Conservation (phyloP, 2,797 vertebrate species). For the Poecile montanus region DNA sequence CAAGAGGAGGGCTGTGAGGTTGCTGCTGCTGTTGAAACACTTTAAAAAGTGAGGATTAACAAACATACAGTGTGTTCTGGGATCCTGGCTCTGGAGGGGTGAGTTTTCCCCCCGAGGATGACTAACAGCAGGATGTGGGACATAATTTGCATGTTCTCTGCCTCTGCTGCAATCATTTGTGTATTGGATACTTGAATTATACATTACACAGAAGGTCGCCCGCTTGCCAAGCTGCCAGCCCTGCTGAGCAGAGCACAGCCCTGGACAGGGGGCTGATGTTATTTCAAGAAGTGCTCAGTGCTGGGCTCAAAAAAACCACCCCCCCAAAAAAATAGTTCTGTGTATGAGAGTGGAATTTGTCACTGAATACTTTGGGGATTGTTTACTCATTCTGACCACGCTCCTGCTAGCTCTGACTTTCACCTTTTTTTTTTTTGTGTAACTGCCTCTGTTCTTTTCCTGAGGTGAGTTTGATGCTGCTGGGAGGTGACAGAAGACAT, state of each 20-base stretch:
- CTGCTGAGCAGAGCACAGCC: background rate
- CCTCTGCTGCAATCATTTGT: slow-evolving; percentile 62
- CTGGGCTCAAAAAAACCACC: background rate
- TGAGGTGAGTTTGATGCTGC: background rate
- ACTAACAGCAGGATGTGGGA: slow-evolving; percentile 70
- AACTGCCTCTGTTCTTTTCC: background rate
- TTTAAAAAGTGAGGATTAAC: slow-evolving; percentile 41
- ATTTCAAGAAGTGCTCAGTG: background rate
- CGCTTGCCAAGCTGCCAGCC: slow-evolving; percentile 46
- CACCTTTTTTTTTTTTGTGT: background rate
- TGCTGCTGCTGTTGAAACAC: slow-evolving; percentile 36
- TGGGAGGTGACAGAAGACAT: background rate
- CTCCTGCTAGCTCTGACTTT: background rate
- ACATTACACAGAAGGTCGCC: slow-evolving; percentile 51
- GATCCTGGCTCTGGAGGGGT: slow-evolving; percentile 36
- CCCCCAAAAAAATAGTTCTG: background rate
- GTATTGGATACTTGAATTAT: slow-evolving; percentile 65
- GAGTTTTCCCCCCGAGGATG: slow-evolving; percentile 58
- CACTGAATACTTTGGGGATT: background rate
- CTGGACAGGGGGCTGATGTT: background rate
- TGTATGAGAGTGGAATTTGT: background rate
- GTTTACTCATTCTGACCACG: background rate
- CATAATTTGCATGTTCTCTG: slow-evolving; percentile 69
- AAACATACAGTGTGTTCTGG: slow-evolving; percentile 65
- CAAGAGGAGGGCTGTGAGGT: background rate